Evolutionary conservation across 92 coral and sea anemone genomes (phyloP).

Genomic region (Metridium senile): DNA sequence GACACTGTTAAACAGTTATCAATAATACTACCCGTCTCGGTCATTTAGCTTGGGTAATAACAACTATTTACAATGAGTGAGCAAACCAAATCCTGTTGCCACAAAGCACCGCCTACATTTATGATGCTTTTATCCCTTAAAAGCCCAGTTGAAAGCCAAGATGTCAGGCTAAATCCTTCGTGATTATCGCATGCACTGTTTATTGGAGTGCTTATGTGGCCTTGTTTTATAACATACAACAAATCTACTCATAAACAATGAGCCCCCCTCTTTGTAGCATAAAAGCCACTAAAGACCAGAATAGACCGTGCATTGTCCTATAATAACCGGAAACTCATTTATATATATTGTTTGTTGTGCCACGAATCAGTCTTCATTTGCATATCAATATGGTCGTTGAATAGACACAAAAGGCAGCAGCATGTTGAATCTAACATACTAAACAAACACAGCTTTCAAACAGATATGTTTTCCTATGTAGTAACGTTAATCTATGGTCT

Average conservation of each 20-base stretch:
- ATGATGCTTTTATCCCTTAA: constrained; percentile 20
- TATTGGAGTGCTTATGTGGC: constrained; percentile 20
- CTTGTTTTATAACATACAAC: constrained; percentile 38
- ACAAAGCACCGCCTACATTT: constrained; percentile 20
- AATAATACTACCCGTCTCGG: not conserved
- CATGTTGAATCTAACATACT: not conserved
- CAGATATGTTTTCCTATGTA: not conserved
- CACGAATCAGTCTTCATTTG: constrained; percentile 24
- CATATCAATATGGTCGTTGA: constrained; percentile 42
- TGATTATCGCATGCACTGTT: constrained; percentile 12
- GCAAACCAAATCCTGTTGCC: not conserved
- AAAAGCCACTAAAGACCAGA: constrained; percentile 15
- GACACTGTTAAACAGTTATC: not conserved
- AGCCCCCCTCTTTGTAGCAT: constrained; percentile 36
- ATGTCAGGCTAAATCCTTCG: constrained; percentile 12
- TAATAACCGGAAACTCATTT: constrained; percentile 53
- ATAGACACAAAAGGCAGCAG: not conserved
- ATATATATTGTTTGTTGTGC: constrained; percentile 54
- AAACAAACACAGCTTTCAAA: not conserved
- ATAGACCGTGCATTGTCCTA: constrained; percentile 36
- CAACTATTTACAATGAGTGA: not conserved
- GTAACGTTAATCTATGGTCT: not conserved
- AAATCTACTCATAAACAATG: constrained; percentile 28
- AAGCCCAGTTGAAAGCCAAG: constrained; percentile 15
- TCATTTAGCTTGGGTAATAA: not conserved